Evolutionary conservation across 2,797 vertebrate genomes (phyloP), one percentile per base, ranked within the genome.

Genomic region (Muscicapa comitata): DNA sequence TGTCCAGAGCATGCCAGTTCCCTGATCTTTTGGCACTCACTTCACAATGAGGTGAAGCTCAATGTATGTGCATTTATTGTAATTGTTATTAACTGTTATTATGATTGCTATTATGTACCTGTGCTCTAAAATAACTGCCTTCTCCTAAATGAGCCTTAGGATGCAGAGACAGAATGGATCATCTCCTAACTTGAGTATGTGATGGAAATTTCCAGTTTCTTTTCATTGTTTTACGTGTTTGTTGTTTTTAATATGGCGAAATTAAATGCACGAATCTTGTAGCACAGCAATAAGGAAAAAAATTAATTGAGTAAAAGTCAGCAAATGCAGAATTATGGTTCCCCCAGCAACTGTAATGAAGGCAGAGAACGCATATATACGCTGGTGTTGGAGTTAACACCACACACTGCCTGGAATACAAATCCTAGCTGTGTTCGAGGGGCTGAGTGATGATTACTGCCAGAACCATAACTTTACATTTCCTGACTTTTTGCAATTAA

Each of bases 401-500:
- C 1, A 45, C 53, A 9, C 73, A 5, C 76, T 93, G 87, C 80
- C 85, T 95, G 93, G 94, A 96, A 96, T 96, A 95, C 95, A 94
- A 96, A 96, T 95, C 89, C 87, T 94, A 10, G 17, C 93, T 62
- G 53, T 67, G 87, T 96, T 94, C 85, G 7, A 90, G 91, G 26
- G 87, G 59, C 80, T 97, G 96, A 97, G 55, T 94, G 95, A 96
- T 96, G 95, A 96, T 96, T 94, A 81, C 86, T 92, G 62, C 0
- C 37, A 95, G 95, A 97, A 95, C 86, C 96, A 95, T 96, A 97
- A 95, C 90, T 96, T 93, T 47, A 74, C 90, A 94, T 96, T 89
- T 81, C 83, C 66, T 95, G 96, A 96, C 97, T 84, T 96, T 93
- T 96, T 76, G 94, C 96, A 97, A 97, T 97, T 97, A 97, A 97